Evolutionary conservation across 2,888 invertebrate species (phyloP).

Genomic region (Andricus quercusramuli): DNA sequence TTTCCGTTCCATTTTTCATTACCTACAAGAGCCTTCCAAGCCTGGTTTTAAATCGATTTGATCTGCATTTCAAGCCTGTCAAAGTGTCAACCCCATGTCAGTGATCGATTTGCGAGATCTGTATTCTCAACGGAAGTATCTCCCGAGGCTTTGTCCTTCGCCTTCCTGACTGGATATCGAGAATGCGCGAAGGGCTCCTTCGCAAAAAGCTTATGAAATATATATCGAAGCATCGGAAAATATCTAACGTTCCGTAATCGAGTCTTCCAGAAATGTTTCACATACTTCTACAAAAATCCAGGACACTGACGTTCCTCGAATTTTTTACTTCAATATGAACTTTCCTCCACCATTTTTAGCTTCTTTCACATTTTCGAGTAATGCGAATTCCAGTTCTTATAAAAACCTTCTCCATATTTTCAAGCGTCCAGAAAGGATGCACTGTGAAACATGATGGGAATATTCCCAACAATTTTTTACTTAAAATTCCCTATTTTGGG

Average conservation of each 20-base stretch:
- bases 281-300: background rate
- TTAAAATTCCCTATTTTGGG: too few relatives aligned
- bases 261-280: background rate
- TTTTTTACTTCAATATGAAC: background rate
- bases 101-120: constrained; percentile 7
- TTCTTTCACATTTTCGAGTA: too few relatives aligned
- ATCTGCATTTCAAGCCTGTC: constrained; percentile 7
- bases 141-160: background rate
- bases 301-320: background rate
- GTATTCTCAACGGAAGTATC: constrained; percentile 7
- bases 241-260: constrained; percentile 1
- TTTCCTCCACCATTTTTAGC: background rate
- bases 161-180: background rate
- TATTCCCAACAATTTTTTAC: too few relatives aligned
- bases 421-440: too few relatives aligned
- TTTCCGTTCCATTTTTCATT: background rate
- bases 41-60: constrained; percentile 7
- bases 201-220: background rate
- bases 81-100: constrained; percentile 7
- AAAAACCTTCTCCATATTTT: too few relatives aligned
- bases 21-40: constrained; percentile 1
- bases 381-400: too few relatives aligned
- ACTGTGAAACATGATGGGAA: too few relatives aligned
- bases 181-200: constrained; percentile 7
- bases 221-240: constrained; percentile 7